Evolutionary conservation across 2,797 vertebrate species (phyloP).

Genomic region (Rhyacichthys aspro): DNA sequence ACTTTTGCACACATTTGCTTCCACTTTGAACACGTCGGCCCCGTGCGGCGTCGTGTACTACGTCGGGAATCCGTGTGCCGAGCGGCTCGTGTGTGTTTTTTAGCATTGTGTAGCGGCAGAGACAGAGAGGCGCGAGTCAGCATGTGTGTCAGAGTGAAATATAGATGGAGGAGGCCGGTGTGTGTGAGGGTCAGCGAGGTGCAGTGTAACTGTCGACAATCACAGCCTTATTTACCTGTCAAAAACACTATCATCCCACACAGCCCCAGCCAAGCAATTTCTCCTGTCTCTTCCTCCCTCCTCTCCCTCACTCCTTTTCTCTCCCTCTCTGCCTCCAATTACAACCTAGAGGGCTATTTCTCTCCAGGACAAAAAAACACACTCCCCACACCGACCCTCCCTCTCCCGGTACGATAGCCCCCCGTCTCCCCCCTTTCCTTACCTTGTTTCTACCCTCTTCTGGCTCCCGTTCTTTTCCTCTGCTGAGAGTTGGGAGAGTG

Average conservation of each 20-base stretch:
- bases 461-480: constrained; percentile 74
- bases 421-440: constrained; percentile 67
- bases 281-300: constrained; percentile 86
- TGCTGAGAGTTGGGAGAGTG: constrained; percentile 85
- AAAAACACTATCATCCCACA: constrained; percentile 91
- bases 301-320: constrained; percentile 79
- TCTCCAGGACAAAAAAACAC: constrained; percentile 88
- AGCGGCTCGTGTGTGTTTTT: background rate
- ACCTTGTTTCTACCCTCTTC: constrained; percentile 60
- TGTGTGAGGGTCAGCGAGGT: constrained; percentile 85
- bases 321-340: constrained; percentile 85
- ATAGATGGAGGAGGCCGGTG: constrained; percentile 83
- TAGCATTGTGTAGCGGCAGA: constrained; percentile 30
- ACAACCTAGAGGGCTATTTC: constrained; percentile 87
- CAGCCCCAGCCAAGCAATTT: constrained; percentile 86
- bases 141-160: constrained; percentile 84
- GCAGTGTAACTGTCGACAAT: constrained; percentile 90
- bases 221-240: constrained; percentile 91
- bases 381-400: constrained; percentile 77
- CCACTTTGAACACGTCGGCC: background rate
- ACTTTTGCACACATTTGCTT: background rate
- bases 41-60: constrained; percentile 1
- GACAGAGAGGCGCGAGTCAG: constrained; percentile 78
- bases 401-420: constrained; percentile 82
- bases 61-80: constrained; percentile 1